Conservation (phyloP, 2,888 invertebrate genomes). For the Callimorpha dominula region DNA sequence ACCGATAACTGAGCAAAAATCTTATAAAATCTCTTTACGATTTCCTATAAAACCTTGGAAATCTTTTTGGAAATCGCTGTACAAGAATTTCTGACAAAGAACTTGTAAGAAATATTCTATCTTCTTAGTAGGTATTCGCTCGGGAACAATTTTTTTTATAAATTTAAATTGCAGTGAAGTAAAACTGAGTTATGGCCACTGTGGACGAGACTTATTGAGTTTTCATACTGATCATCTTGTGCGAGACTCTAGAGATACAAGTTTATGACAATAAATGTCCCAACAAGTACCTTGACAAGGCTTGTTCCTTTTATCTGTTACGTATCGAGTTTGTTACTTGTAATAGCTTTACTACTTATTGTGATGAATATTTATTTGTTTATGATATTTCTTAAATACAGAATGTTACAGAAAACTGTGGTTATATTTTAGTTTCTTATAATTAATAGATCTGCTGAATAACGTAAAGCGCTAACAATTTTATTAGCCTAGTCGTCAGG, state of each 20-base stretch:
- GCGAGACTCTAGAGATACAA: neutral
- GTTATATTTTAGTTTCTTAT: too few species aligned
- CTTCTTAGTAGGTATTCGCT: neutral
- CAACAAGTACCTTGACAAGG: neutral
- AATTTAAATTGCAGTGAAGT: constrained; percentile 13
- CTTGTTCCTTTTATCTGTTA: neutral
- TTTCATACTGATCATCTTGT: constrained; percentile 12
- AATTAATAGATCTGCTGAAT: too few species aligned
- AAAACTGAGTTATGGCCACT: constrained; percentile 11
- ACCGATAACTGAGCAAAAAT: too few species aligned
- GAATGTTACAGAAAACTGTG: too few species aligned
- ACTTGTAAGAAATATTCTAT: neutral
- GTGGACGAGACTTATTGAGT: constrained; percentile 15
- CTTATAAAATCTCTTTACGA: too few species aligned
- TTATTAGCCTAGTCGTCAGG: too few species aligned
- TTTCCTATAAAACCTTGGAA: too few species aligned
- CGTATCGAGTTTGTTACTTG: neutral
- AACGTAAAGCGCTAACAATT: too few species aligned
- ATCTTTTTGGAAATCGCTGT: neutral
- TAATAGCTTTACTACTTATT: too few species aligned
- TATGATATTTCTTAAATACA: too few species aligned
- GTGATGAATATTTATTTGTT: too few species aligned
- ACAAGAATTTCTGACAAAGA: neutral
- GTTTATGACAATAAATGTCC: constrained; percentile 4
- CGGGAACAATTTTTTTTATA: constrained; percentile 5